Conservation (phyloP, 2,797 vertebrate species). For the Silurus lanzhouensis region DNA sequence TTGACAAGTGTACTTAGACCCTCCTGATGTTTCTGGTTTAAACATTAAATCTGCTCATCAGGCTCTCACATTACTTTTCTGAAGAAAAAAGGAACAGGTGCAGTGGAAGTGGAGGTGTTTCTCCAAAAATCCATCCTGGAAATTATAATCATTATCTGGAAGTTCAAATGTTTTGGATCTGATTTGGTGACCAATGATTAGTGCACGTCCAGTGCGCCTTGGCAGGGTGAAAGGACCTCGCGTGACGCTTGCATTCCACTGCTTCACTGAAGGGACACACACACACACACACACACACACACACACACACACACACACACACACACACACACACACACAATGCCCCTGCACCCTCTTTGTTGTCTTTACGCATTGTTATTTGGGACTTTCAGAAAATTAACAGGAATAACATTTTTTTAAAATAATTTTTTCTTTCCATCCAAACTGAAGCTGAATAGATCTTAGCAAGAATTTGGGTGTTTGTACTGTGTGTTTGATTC, state of each 20-base stretch:
- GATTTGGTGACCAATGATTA: background rate
- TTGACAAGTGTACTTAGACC: background rate
- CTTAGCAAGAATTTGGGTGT: too few species aligned
- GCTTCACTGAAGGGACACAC: background rate
- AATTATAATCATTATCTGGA: too few species aligned
- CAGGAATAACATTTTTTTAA: too few species aligned
- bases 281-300: background rate
- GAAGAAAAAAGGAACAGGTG: too few species aligned
- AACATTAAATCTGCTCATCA: background rate
- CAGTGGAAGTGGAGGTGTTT: too few species aligned
- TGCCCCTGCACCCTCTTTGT: slow-evolving; percentile 47
- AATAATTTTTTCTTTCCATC: background rate
- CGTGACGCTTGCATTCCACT: slow-evolving; percentile 46
- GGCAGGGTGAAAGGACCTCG: background rate
- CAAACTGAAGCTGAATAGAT: too few species aligned
- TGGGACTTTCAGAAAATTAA: too few species aligned
- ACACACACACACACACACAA: slow-evolving; percentile 41
- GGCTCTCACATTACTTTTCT: too few species aligned
- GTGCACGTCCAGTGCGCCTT: background rate
- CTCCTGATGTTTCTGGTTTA: background rate
- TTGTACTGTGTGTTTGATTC: too few species aligned
- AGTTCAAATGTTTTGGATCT: background rate
- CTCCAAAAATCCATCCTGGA: too few species aligned
- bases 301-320: slow-evolving; percentile 4
- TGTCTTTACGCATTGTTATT: slow-evolving; percentile 56